phyloP scores from a whole-genome alignment of 2,888 invertebrate species.

The Phaonia tiefii region DNA sequence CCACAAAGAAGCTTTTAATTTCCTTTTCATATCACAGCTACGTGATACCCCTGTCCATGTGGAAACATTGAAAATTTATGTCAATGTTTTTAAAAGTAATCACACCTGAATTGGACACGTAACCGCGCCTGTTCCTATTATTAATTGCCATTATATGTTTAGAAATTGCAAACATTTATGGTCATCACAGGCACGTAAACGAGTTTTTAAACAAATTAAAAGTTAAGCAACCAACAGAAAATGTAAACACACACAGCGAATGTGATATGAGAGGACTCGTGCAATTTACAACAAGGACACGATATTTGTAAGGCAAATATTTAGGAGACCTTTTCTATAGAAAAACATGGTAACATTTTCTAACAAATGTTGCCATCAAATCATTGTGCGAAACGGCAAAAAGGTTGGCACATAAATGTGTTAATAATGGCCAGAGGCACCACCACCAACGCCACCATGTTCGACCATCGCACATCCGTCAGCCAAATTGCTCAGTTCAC shows the following conservation, averaged over 20 bases:
- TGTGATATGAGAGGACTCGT: constrained; percentile 26
- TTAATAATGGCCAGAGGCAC: constrained; percentile 55
- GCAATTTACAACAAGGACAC: constrained; percentile 8
- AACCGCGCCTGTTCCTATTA: constrained; percentile 42
- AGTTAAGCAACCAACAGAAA: constrained; percentile 38
- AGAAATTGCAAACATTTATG: constrained; percentile 65
- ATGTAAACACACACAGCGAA: constrained; percentile 1
- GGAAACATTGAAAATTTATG: constrained; percentile 58
- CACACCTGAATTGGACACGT: constrained; percentile 62
- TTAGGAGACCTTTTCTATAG: no score
- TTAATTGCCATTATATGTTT: constrained; percentile 62
- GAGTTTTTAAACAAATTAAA: constrained; percentile 65
- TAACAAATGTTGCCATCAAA: not conserved
- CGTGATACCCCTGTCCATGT: not conserved
- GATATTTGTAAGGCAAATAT: constrained; percentile 11
- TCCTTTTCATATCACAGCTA: not conserved
- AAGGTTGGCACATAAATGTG: constrained; percentile 66
- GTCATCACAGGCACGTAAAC: constrained; percentile 65
- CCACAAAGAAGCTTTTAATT: not conserved
- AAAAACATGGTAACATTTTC: constrained; percentile 17
- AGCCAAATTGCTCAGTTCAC: not conserved
- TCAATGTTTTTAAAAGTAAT: constrained; percentile 62
- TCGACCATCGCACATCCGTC: constrained; percentile 27
- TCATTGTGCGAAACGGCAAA: constrained; percentile 63
- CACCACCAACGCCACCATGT: not conserved